Conservation (phyloP, 2,113 vertebrate genomes). For the Cephalophus harveyi region DNA sequence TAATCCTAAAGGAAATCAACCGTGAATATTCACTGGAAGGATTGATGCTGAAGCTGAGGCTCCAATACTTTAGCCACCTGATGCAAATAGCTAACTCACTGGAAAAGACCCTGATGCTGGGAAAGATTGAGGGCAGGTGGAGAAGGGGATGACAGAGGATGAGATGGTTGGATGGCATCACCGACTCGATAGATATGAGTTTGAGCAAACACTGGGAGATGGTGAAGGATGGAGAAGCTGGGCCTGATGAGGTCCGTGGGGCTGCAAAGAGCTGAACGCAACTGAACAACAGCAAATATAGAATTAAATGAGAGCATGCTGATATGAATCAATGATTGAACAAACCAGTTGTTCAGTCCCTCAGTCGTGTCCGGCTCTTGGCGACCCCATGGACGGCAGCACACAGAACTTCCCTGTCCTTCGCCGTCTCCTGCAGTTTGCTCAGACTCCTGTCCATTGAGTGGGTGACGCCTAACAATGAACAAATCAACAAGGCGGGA, state of each 20-base stretch:
- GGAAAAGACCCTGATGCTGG: not conserved
- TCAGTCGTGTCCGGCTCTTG: not conserved
- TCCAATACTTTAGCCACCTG: not conserved
- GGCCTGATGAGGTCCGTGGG: not conserved
- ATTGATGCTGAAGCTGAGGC: not conserved
- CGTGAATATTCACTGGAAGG: not conserved
- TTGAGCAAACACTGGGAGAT: not conserved
- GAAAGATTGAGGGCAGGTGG: not conserved
- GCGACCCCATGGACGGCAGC: not conserved
- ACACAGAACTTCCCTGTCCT: not conserved
- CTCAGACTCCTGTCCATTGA: not conserved
- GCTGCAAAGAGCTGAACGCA: not conserved
- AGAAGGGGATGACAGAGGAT: not conserved
- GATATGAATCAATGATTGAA: accelerated
- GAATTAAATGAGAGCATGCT: accelerated
- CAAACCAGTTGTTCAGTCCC: not conserved
- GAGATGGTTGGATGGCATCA: not conserved
- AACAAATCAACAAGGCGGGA: not conserved
- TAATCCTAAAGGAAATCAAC: not conserved
- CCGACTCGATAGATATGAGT: not conserved
- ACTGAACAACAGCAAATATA: not conserved
- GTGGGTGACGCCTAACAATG: not conserved
- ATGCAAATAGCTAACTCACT: not conserved
- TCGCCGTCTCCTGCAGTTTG: not conserved
- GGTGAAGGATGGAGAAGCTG: not conserved